Evolutionary conservation across 1,140 invertebrate genomes (phyloP), one percentile per base, ranked within the genome.

Genomic region (Danaus plexippus): DNA sequence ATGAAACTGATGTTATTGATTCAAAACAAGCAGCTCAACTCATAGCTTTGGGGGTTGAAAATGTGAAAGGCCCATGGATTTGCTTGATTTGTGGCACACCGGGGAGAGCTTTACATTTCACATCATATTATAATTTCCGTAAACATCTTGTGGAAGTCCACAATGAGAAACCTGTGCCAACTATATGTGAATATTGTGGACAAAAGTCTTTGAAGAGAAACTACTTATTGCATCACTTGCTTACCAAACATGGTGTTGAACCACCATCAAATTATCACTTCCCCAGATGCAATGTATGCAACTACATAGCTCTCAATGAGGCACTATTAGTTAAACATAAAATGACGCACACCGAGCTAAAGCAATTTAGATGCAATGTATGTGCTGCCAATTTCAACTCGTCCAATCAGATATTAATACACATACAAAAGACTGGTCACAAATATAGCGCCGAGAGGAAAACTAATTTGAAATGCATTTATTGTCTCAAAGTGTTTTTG

Each of bases 171-270:
- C 93, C 95, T 57, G 92, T 95, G 75, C 87, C 92, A 2, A 89
- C 90, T 18, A 90, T 97, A 54, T 96, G 95, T 79, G 94, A 96
- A 75, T 92, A 95, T 68, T 96, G 94, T 83, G 95, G 95, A 0
- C 91, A 93, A 62, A 92, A 92, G 66, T 92, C 93, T 10, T 88
- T 85, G 0, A 95, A 94, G 68, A 88, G 94, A 50, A 93, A 94
- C 66, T 90, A 94, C 52, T 83, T 95, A 43, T 87, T 94, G 70
- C 94, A 95, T 74, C 95, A 96, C 79, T 82, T 94, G 71, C 94
- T 93, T 59, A 92, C 91, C 4, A 94, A 94, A 71, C 95, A 96
- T 85, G 91, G 92, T 48, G 88, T 95, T 5, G 88, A 89, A 59
- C 93, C 94, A 9, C 92, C 93, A 1, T 88, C 91, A 40, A 80